phyloP scores from a whole-genome alignment of 2,888 invertebrate genomes.

The Sericinus montela region DNA sequence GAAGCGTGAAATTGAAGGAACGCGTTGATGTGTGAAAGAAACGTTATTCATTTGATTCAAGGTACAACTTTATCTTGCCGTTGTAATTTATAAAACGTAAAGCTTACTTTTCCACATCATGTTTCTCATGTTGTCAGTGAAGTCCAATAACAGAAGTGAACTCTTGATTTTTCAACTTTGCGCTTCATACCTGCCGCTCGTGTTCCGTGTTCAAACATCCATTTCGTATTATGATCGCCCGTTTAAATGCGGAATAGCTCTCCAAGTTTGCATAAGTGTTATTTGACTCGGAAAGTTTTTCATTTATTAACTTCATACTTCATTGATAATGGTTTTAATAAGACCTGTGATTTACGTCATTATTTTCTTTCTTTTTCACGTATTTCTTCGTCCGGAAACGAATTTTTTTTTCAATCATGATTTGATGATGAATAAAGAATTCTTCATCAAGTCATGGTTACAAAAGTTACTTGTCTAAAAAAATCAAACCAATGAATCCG shows the following conservation, averaged over 20 bases:
- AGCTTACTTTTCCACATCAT: background rate
- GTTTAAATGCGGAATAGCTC: conserved; percentile 8
- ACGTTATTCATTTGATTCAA: no score
- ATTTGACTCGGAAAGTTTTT: conserved; percentile 5
- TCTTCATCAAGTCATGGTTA: no score
- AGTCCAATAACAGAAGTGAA: background rate
- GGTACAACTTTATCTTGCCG: no score
- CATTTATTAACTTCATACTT: background rate
- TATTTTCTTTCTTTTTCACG: background rate
- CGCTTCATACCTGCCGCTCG: background rate
- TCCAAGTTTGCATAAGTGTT: conserved; percentile 11
- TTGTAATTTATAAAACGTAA: background rate
- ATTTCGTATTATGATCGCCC: conserved; percentile 12
- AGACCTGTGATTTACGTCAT: no score
- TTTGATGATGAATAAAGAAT: no score
- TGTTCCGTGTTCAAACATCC: conserved; percentile 10
- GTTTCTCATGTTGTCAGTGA: conserved; percentile 1
- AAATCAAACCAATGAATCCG: no score
- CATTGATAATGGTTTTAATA: background rate
- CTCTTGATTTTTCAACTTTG: background rate
- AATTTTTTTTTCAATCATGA: no score
- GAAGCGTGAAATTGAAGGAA: no score
- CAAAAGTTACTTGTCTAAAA: no score
- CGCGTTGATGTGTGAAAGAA: no score
- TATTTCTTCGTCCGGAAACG: no score